A percentile compares a stretch with the other conserved stretches of the same genome.
phyloP scores from a whole-genome alignment of 2,888 invertebrate species.

The Isotomurus palustris region DNA sequence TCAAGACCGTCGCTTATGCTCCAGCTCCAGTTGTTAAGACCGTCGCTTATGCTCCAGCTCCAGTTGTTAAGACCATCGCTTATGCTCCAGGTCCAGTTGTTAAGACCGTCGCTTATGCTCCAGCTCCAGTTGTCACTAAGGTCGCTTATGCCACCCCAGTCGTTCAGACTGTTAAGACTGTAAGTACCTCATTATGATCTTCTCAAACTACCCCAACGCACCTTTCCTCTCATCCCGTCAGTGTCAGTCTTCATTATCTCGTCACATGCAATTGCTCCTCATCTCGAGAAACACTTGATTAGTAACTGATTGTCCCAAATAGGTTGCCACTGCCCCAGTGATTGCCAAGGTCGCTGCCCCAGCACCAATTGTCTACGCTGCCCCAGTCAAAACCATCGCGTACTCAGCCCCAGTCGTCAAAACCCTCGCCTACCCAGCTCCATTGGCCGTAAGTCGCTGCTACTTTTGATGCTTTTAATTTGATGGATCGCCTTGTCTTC shows the following conservation, averaged over 20 bases:
- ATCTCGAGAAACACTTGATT: conserved; percentile 6
- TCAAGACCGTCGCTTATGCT: conserved; percentile 5
- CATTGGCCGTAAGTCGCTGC: neutral
- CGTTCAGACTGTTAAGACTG: no score
- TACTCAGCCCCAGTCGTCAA: neutral
- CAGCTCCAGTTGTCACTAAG: conserved; percentile 9
- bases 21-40: conserved; percentile 20
- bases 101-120: conserved; percentile 11
- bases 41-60: conserved; percentile 17
- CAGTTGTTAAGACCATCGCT: conserved; percentile 9
- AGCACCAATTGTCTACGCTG: conserved; percentile 7
- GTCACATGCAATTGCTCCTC: conserved; percentile 12
- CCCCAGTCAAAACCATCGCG: conserved; percentile 6
- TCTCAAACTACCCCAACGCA: no score
- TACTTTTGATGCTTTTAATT: no score
- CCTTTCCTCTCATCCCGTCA: no score
- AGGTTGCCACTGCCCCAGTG: conserved; percentile 5
- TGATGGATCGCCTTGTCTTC: no score
- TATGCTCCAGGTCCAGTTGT: conserved; percentile 9
- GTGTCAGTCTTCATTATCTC: no score
- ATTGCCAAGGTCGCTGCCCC: conserved; percentile 1
- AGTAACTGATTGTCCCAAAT: neutral
- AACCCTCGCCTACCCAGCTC: neutral
- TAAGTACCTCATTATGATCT: no score
- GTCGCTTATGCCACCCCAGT: conserved; percentile 12